phyloP scores from a whole-genome alignment of 2,797 vertebrate genomes.

The Borostomias antarcticus region DNA sequence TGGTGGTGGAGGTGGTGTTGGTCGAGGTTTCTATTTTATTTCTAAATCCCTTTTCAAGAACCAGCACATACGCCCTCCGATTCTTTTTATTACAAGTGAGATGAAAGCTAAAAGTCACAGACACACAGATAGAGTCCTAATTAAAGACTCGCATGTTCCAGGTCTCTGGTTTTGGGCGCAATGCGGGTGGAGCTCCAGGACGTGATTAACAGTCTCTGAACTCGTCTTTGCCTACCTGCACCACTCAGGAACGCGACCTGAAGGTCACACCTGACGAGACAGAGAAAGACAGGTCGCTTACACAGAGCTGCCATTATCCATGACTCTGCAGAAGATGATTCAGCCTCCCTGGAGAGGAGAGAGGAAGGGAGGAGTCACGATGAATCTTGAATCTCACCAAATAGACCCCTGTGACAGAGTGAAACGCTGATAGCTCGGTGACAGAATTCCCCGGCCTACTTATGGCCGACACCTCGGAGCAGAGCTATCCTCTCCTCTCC shows the following conservation, averaged over 20 bases:
- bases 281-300: conserved; percentile 64
- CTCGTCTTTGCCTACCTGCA: conserved; percentile 61
- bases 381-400: conserved; percentile 27
- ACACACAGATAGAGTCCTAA: too few relatives aligned
- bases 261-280: conserved; percentile 80
- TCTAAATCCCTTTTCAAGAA: too few relatives aligned
- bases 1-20: too few relatives aligned
- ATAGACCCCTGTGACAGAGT: conserved; percentile 34
- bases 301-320: conserved; percentile 68
- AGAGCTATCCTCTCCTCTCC: conserved; percentile 66
- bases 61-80: too few relatives aligned
- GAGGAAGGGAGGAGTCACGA: not conserved
- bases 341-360: conserved; percentile 39
- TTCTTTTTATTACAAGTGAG: too few relatives aligned
- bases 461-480: conserved; percentile 72
- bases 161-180: too few relatives aligned
- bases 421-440: conserved; percentile 70
- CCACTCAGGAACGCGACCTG: conserved; percentile 70
- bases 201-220: conserved; percentile 32
- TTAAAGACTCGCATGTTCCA: too few relatives aligned
- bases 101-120: too few relatives aligned
- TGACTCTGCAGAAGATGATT: conserved; percentile 70
- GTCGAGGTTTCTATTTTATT: too few relatives aligned
- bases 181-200: too few relatives aligned
- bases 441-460: conserved; percentile 71